Conservation (phyloP, 23 tunicate species). For the Aplidium turbinatum region DNA sequence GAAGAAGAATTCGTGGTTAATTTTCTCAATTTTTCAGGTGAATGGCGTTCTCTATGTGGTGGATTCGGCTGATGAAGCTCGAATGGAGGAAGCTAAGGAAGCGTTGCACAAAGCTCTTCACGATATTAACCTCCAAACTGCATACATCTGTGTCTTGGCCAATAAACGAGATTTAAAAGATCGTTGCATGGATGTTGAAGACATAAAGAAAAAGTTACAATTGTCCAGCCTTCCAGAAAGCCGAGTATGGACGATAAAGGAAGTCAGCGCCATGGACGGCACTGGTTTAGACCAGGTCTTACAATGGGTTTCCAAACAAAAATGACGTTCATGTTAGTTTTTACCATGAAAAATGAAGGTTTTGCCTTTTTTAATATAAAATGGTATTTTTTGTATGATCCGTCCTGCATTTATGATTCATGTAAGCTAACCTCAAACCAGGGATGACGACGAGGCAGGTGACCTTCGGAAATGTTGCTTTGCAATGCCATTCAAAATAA, state of each 20-base stretch:
- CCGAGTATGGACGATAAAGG: constrained; percentile 46
- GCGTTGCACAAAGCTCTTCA: constrained; percentile 72
- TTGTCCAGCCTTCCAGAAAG: constrained; percentile 31
- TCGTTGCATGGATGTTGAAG: constrained; percentile 59
- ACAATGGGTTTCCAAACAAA: constrained; percentile 63
- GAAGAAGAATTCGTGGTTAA: no score
- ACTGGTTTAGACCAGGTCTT: constrained; percentile 63
- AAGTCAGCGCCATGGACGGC: constrained; percentile 81
- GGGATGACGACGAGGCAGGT: no score
- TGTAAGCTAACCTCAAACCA: no score
- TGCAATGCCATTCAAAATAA: no score
- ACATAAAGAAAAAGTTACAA: constrained; percentile 40
- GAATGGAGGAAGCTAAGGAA: constrained; percentile 71
- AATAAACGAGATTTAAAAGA: constrained; percentile 73
- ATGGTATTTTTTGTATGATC: no score
- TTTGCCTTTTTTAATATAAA: no score
- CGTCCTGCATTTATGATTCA: no score
- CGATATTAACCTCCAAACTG: constrained; percentile 62
- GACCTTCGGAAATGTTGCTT: no score
- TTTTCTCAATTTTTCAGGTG: constrained; percentile 13
- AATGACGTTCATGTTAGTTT: no score
- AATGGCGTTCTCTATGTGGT: constrained; percentile 75
- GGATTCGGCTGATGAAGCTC: constrained; percentile 66
- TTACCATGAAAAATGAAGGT: no score
- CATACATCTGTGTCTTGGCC: constrained; percentile 72